Conservation (phyloP, 2,113 vertebrate species). For the Gavia stellata region DNA sequence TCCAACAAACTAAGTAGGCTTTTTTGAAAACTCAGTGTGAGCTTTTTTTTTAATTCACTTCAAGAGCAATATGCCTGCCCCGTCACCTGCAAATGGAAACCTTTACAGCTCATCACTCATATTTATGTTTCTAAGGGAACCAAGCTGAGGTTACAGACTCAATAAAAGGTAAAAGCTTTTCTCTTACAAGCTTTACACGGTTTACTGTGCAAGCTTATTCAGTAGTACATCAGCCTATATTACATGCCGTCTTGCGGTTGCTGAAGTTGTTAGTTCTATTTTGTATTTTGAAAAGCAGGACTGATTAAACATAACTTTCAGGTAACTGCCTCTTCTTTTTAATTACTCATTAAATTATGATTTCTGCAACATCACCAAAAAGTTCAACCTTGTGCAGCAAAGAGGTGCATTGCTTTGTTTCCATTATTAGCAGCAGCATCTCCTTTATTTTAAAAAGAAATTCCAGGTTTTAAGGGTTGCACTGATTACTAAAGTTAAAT, state of each 20-base stretch:
- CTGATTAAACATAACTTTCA: not conserved
- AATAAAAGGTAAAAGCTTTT: not conserved
- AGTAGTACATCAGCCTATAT: not conserved
- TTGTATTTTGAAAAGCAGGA: not conserved
- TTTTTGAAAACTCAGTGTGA: not conserved
- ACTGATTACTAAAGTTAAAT: conserved; percentile 2
- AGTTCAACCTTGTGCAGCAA: not conserved
- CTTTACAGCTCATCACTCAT: not conserved
- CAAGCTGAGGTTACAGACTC: not conserved
- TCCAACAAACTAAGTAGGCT: not conserved
- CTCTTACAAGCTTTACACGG: not conserved
- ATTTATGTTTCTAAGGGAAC: not conserved
- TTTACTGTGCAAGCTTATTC: not conserved
- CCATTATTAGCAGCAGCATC: not conserved
- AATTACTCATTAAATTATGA: not conserved
- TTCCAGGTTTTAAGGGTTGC: not conserved
- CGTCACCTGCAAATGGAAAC: not conserved
- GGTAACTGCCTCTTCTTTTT: not conserved
- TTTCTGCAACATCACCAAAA: not conserved
- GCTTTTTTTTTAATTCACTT: not conserved
- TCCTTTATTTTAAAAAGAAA: not conserved
- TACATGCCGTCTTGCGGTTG: not conserved
- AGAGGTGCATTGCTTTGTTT: not conserved
- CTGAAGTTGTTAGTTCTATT: not conserved
- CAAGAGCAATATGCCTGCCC: not conserved